A percentile compares a stretch with the other conserved stretches of the same genome.
phyloP scores from a whole-genome alignment of 2,113 vertebrate species.

The Grantiella picta region DNA sequence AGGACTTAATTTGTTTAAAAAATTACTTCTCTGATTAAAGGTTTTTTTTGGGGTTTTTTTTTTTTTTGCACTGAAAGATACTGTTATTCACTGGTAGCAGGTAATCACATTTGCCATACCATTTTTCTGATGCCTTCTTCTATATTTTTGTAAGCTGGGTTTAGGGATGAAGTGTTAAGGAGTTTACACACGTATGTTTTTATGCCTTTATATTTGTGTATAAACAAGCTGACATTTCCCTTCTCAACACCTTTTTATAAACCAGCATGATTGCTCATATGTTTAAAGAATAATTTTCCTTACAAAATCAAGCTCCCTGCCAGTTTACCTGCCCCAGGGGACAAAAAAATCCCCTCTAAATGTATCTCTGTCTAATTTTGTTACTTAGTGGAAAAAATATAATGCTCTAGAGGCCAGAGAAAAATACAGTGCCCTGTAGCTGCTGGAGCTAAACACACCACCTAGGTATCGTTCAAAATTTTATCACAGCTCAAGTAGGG shows the following conservation, averaged over 20 bases:
- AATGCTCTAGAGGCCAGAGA: background rate
- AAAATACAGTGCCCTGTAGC: background rate
- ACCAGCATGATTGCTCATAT: background rate
- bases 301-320: background rate
- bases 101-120: background rate
- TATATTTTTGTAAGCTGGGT: background rate
- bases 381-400: background rate
- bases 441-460: background rate
- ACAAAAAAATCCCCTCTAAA: background rate
- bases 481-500: background rate
- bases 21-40: background rate
- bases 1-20: background rate
- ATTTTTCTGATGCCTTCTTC: background rate
- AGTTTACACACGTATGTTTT: background rate
- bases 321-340: background rate
- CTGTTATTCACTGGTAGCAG: background rate
- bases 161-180: background rate
- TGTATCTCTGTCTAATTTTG: slow-evolving; percentile 2
- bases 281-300: slow-evolving; percentile 19
- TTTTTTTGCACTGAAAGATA: background rate
- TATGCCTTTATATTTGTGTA: slow-evolving; percentile 13
- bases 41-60: background rate
- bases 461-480: background rate
- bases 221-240: slow-evolving; percentile 21
- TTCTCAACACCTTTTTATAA: slow-evolving; percentile 28